Evolutionary conservation across 2,113 vertebrate genomes (phyloP), one percentile per base, ranked within the genome.

Genomic region (Prionailurus viverrinus): DNA sequence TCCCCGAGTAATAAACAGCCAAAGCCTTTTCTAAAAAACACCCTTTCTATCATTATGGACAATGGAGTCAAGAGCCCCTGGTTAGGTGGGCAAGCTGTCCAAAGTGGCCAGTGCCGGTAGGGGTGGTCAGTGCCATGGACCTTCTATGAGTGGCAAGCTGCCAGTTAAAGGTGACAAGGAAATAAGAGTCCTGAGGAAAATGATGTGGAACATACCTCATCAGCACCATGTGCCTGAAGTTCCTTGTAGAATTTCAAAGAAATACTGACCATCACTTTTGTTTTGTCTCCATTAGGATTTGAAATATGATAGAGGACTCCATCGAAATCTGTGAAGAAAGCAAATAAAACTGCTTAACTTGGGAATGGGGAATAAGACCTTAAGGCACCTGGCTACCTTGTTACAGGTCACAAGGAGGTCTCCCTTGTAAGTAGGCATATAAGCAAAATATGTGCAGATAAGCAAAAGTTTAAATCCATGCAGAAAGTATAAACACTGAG

Each of bases 231-330:
- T 97, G 99, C 99, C 98, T 99, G 99, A 95, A 99, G 99, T 97
- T 99, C 99, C 98, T 99, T 99, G 99, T 99, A 99, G 99, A 99
- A 99, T 99, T 99, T 99, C 97, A 99, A 99, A 97, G 99, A 99
- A 99, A 99, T 99, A 99, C 99, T 99, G 99, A 99, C 99, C 99
- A 99, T 99, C 98, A 99, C 98, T 99, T 99, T 99, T 95, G 99
- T 99, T 99, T 99, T 99, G 95, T 99, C 99, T 97, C 99, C 99
- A 96, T 99, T 99, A 74, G 99, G 99, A 97, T 99, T 99, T 98
- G 99, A 99, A 98, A 99, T 99, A 99, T 99, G 99, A 98, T 99
- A 99, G 95, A 99, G 99, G 97, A 99, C 99, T 66, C 99, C 99
- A 99, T 99, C 99, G 2, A 99, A 99, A 98, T 99, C 99, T 99